These are phyloP conservation scores for Anguilla japonica DNA, from an alignment of 2,113 vertebrate genomes.

Conservation along the genomic window DNA sequence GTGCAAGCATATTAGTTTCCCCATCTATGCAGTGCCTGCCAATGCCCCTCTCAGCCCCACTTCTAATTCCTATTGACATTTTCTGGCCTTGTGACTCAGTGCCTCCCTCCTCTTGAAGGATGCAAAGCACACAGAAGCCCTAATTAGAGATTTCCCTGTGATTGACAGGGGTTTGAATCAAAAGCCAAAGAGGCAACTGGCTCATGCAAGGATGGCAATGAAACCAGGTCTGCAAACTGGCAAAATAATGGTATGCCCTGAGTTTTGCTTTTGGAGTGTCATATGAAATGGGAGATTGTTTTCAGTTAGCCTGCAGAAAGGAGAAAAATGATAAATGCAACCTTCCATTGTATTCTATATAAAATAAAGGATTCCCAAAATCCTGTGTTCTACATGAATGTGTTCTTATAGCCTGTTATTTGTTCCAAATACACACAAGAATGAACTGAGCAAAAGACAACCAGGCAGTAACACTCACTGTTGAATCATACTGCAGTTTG, in stretches of 20 bases:
- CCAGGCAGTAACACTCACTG: too few relatives aligned
- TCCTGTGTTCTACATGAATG: too few relatives aligned
- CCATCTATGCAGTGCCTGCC: background rate
- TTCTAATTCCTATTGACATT: slow-evolving; percentile 9
- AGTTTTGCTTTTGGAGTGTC: background rate
- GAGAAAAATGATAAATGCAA: too few relatives aligned
- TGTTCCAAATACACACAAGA: too few relatives aligned
- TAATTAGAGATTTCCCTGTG: background rate
- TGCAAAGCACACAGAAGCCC: background rate
- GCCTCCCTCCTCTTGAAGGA: background rate
- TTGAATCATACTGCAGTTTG: too few relatives aligned
- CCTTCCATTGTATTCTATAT: too few relatives aligned
- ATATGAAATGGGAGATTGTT: too few relatives aligned
- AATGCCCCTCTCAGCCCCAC: background rate
- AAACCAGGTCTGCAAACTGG: background rate
- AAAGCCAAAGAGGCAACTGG: background rate
- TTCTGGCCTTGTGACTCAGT: background rate
- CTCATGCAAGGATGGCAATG: background rate
- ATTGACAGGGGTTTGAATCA: background rate
- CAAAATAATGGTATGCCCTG: background rate
- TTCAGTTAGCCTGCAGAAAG: too few relatives aligned
- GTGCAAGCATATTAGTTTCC: background rate
- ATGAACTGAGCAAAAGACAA: too few relatives aligned
- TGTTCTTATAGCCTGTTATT: too few relatives aligned
- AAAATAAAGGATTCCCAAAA: too few relatives aligned